Percentiles rank a stretch among this genome's conserved stretches.
Conservation (phyloP, 2,113 vertebrate species). For the Albula glossodonta region DNA sequence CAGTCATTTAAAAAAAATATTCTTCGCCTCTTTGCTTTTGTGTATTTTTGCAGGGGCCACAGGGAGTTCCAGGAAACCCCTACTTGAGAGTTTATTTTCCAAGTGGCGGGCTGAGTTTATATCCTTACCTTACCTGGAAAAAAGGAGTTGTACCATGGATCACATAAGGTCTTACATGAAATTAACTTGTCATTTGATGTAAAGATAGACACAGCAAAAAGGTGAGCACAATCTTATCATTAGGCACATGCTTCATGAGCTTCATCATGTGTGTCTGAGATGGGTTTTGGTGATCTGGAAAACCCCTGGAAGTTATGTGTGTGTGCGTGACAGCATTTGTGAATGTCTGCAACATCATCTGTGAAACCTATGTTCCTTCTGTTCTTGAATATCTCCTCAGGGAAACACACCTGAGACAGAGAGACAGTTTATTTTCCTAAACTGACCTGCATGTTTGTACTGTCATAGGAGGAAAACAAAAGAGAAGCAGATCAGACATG, state of each 20-base stretch:
- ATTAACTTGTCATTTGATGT: background rate
- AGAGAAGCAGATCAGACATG: background rate
- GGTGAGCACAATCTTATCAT: background rate
- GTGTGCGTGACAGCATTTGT: background rate
- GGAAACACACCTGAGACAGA: constrained; percentile 16
- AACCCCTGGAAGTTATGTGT: background rate
- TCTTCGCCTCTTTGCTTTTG: background rate
- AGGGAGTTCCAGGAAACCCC: background rate
- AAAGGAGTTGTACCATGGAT: too few relatives aligned
- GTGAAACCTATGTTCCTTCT: background rate
- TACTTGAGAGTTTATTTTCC: background rate
- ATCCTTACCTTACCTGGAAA: too few relatives aligned
- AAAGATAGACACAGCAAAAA: background rate
- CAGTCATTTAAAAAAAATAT: background rate
- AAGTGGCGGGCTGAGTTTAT: too few relatives aligned
- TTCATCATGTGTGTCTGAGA: background rate
- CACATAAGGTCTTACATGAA: background rate
- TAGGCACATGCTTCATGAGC: background rate
- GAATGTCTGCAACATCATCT: background rate
- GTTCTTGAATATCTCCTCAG: background rate
- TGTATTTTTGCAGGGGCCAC: background rate
- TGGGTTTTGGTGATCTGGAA: constrained; percentile 1
- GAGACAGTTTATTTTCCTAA: constrained; percentile 1
- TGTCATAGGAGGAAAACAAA: background rate
- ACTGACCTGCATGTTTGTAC: background rate